A percentile compares a stretch with the other conserved stretches of the same genome.
phyloP scores from a whole-genome alignment of 2,888 invertebrate genomes.

The Phyllotreta cruciferae region DNA sequence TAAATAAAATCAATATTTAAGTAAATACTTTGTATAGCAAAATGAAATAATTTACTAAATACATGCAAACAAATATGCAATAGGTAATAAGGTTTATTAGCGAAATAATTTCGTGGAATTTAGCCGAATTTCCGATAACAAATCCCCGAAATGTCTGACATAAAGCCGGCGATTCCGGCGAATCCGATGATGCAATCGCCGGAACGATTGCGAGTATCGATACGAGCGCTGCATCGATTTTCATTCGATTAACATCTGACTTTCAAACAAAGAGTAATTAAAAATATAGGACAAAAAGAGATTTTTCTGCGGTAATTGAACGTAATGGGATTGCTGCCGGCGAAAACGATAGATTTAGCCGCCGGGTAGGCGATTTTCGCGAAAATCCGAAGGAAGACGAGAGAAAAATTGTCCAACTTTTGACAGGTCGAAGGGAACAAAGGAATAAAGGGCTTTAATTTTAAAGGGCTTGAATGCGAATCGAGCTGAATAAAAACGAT shows the following conservation, averaged over 20 bases:
- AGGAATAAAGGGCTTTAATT: constrained; percentile 17
- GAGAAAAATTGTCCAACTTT: constrained; percentile 7
- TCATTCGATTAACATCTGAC: constrained; percentile 21
- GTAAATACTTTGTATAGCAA: too few relatives aligned
- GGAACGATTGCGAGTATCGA: constrained; percentile 20
- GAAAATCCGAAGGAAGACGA: background rate
- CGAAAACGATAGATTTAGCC: background rate
- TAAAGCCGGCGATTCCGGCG: constrained; percentile 11
- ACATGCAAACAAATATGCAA: too few relatives aligned
- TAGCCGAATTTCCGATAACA: constrained; percentile 5
- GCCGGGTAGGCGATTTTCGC: background rate
- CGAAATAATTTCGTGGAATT: constrained; percentile 1
- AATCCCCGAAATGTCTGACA: constrained; percentile 7
- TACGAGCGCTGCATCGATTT: constrained; percentile 2
- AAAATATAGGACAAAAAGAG: constrained; percentile 29
- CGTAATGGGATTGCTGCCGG: background rate
- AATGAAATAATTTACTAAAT: too few relatives aligned
- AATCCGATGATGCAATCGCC: constrained; percentile 23
- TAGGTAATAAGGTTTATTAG: background rate
- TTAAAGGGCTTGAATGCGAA: background rate
- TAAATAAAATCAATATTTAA: too few relatives aligned
- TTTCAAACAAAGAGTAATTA: constrained; percentile 30
- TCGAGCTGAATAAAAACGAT: constrained; percentile 7
- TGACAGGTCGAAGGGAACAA: constrained; percentile 28
- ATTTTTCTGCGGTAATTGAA: constrained; percentile 15